Evolutionary conservation across 2,797 vertebrate genomes (phyloP).

Genomic region (Malurus leucopterus): DNA sequence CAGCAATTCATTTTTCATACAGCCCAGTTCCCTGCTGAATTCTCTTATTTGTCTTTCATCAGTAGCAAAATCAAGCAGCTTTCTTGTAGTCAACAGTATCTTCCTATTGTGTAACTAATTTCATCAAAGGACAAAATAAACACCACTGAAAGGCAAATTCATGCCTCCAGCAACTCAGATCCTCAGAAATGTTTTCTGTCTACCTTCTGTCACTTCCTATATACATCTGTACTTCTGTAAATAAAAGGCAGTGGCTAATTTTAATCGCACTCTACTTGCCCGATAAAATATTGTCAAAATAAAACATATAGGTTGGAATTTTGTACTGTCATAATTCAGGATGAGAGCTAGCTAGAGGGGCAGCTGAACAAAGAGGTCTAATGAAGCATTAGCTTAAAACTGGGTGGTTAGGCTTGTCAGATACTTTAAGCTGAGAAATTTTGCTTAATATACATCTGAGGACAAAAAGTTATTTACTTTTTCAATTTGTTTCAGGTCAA

Average conservation of each 20-base stretch:
- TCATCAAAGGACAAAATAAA: constrained; percentile 67
- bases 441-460: constrained; percentile 69
- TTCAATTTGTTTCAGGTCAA: constrained; percentile 76
- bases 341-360: constrained; percentile 80
- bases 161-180: constrained; percentile 63
- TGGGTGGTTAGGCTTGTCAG: constrained; percentile 73
- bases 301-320: constrained; percentile 61
- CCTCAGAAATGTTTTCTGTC: constrained; percentile 50
- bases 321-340: constrained; percentile 74
- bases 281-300: constrained; percentile 63
- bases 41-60: constrained; percentile 68
- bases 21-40: constrained; percentile 50
- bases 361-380: constrained; percentile 79
- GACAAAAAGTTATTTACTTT: constrained; percentile 76
- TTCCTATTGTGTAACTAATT: constrained; percentile 65
- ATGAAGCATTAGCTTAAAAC: constrained; percentile 68
- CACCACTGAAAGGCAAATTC: constrained; percentile 56
- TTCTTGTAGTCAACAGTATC: constrained; percentile 59
- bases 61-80: constrained; percentile 57
- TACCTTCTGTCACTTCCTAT: constrained; percentile 62
- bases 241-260: constrained; percentile 61
- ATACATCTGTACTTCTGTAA: constrained; percentile 51
- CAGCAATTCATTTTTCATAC: constrained; percentile 55
- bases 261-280: constrained; percentile 45
- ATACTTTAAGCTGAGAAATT: constrained; percentile 74